Percentiles rank a stretch among this genome's conserved stretches.
phyloP scores from a whole-genome alignment of 1,140 invertebrate species.

The Luehdorfia chinensis region DNA sequence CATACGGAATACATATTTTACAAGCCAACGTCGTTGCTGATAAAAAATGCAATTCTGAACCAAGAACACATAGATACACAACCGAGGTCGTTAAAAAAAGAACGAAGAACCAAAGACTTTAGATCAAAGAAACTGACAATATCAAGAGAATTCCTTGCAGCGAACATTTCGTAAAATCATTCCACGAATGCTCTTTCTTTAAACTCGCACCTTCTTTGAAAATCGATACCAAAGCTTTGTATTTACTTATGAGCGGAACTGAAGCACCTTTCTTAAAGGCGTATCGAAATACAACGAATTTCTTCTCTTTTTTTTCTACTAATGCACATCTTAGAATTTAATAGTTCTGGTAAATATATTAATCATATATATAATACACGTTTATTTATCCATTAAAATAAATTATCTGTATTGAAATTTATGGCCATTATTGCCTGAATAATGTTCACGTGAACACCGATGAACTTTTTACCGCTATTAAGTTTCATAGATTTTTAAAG shows the following conservation, averaged over 20 bases:
- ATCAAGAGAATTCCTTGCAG: constrained; percentile 8
- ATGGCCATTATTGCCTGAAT: no score
- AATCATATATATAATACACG: no score
- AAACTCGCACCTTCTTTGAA: constrained; percentile 1
- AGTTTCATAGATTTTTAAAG: no score
- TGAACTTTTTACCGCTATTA: no score
- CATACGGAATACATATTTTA: constrained; percentile 6
- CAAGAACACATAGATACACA: constrained; percentile 8
- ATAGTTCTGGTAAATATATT: no score
- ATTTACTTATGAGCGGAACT: constrained; percentile 2
- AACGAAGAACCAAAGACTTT: constrained; percentile 4
- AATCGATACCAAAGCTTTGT: constrained; percentile 10
- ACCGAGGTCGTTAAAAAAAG: constrained; percentile 10
- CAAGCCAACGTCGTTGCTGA: constrained; percentile 10
- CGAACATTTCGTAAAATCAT: constrained; percentile 5
- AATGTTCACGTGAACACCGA: no score
- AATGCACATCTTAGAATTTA: no score
- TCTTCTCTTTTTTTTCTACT: background rate
- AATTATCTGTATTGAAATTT: no score
- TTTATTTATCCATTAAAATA: no score
- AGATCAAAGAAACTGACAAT: constrained; percentile 7
- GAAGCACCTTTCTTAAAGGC: background rate
- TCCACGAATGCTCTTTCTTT: constrained; percentile 4
- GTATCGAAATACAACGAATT: background rate
- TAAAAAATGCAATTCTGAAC: constrained; percentile 2